Evolutionary conservation across 2,113 vertebrate genomes (phyloP).

Genomic region (Entomyzon cyanotis): DNA sequence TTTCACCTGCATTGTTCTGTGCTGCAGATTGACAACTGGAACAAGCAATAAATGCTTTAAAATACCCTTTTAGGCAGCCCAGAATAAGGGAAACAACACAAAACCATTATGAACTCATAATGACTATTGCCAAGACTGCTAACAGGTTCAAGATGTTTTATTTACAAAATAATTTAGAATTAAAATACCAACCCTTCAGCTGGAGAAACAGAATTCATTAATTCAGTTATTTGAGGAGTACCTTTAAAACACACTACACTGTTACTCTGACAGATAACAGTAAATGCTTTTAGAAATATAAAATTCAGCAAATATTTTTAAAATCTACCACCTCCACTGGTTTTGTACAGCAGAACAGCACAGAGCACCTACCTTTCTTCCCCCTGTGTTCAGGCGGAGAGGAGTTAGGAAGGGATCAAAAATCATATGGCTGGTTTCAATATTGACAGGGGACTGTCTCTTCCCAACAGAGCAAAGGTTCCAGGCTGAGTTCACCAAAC

Average conservation of each 20-base stretch:
- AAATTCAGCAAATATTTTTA: not conserved
- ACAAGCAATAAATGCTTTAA: not conserved
- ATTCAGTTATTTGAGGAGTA: not conserved
- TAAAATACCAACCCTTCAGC: not conserved
- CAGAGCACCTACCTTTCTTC: conserved; percentile 87
- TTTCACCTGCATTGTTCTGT: not conserved
- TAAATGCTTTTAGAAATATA: not conserved
- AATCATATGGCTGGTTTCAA: conserved; percentile 99
- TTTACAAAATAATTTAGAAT: not conserved
- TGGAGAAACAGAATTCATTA: not conserved
- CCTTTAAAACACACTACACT: not conserved
- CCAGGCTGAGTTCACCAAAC: conserved; percentile 98
- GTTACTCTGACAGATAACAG: not conserved
- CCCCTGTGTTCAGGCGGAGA: conserved; percentile 94
- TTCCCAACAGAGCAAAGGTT: conserved; percentile 98
- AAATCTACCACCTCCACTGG: not conserved
- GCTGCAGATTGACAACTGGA: not conserved
- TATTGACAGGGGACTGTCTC: conserved; percentile 96
- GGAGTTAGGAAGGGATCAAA: conserved; percentile 97
- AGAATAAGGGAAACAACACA: not conserved
- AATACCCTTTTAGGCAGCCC: not conserved
- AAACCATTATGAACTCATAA: not conserved
- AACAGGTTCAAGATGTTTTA: not conserved
- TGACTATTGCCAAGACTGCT: not conserved
- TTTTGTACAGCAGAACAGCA: not conserved